Evolutionary conservation across 1,140 invertebrate genomes (phyloP).

Genomic region (Orchestia grillus): DNA sequence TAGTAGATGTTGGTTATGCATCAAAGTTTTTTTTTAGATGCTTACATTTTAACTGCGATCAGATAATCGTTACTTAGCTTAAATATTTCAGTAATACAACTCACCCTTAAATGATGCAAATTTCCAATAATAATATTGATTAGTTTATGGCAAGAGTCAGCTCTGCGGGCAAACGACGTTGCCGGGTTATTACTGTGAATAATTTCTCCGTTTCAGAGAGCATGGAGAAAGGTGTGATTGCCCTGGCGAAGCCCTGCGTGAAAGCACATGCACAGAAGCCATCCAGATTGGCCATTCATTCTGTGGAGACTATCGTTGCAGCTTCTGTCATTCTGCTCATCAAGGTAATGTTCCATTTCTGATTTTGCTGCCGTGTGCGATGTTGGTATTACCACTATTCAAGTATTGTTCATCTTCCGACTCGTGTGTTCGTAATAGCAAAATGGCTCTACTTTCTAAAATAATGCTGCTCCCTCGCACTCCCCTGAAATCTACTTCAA

Average conservation of each 20-base stretch:
- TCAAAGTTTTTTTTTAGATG: too few relatives aligned
- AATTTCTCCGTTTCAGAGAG: neutral
- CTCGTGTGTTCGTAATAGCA: neutral
- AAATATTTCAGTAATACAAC: neutral
- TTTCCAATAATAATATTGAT: neutral
- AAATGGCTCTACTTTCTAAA: neutral
- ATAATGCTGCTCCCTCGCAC: neutral
- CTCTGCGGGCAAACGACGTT: neutral
- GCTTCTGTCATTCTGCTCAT: neutral
- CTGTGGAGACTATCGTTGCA: conserved; percentile 25
- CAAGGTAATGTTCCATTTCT: neutral
- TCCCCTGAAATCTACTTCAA: neutral
- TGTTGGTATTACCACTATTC: neutral
- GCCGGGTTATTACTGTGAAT: neutral
- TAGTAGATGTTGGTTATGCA: too few relatives aligned
- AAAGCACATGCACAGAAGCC: neutral
- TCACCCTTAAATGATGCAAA: neutral
- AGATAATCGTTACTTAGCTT: neutral
- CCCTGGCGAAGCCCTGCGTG: neutral
- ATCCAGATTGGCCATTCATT: neutral
- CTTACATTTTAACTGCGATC: too few relatives aligned
- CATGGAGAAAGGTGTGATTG: neutral
- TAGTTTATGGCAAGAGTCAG: neutral
- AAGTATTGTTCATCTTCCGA: neutral
- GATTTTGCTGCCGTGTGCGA: neutral